phyloP scores from a whole-genome alignment of 2,113 vertebrate species.

The Ammodytes dubius region DNA sequence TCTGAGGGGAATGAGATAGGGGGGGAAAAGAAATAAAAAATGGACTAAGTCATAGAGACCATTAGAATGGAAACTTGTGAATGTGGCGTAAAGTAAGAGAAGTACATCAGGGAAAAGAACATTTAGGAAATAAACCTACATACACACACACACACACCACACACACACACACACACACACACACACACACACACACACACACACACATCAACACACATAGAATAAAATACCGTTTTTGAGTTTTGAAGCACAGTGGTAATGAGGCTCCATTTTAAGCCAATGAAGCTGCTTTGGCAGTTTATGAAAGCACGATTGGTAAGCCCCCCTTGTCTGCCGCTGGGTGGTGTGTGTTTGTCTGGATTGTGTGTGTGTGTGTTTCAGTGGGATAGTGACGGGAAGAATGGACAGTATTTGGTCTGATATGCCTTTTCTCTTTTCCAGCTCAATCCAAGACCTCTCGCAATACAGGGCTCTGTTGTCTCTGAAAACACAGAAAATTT shows the following conservation, averaged over 20 bases:
- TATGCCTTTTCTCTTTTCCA: conserved; percentile 46
- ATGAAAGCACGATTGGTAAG: conserved; percentile 77
- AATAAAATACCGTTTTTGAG: conserved; percentile 71
- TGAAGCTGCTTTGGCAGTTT: conserved; percentile 81
- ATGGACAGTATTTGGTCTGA: conserved; percentile 52
- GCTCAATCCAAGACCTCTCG: conserved; percentile 19
- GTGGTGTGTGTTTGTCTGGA: conserved; percentile 53
- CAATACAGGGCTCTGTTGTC: conserved; percentile 27
- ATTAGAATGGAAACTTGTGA: conserved; percentile 59
- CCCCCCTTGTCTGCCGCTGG: conserved; percentile 51
- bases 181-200: conserved; percentile 10
- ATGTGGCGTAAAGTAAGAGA: conserved; percentile 53
- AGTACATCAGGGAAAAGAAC: conserved; percentile 33
- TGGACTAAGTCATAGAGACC: conserved; percentile 45
- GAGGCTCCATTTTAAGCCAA: conserved; percentile 80
- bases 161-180: background rate
- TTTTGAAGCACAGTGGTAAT: conserved; percentile 81
- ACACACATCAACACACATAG: conserved; percentile 50
- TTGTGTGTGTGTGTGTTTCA: conserved; percentile 39
- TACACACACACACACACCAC: background rate
- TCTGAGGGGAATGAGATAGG: conserved; percentile 18
- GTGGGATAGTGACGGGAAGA: conserved; percentile 29
- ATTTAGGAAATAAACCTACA: conserved; percentile 62
- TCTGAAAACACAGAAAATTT: conserved; percentile 15
- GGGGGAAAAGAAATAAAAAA: conserved; percentile 3